Percentiles rank a stretch among this genome's conserved stretches.
phyloP scores from a whole-genome alignment of 1,140 invertebrate genomes.

The Panulirus ornatus region DNA sequence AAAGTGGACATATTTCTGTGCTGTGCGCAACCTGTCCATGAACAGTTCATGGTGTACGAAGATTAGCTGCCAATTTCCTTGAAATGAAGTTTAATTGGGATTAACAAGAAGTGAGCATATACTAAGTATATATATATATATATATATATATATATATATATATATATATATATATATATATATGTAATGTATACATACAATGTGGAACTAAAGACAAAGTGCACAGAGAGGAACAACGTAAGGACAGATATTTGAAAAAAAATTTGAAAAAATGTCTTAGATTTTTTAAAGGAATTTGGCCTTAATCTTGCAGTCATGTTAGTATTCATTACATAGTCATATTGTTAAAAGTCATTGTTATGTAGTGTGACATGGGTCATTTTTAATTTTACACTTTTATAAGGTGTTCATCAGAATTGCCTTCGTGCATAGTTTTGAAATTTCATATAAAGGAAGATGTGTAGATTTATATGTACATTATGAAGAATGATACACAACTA shows the following conservation, averaged over 20 bases:
- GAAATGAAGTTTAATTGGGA: background rate
- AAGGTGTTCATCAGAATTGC: background rate
- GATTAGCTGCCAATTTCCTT: constrained; percentile 45
- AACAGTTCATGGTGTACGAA: constrained; percentile 28
- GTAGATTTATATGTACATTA: background rate
- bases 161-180: background rate
- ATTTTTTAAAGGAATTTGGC: constrained; percentile 4
- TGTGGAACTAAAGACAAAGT: background rate
- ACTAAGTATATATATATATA: background rate
- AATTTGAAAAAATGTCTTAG: background rate
- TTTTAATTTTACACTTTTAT: constrained; percentile 19
- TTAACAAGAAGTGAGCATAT: background rate
- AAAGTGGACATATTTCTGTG: constrained; percentile 42
- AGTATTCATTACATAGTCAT: constrained; percentile 21
- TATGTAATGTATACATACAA: background rate
- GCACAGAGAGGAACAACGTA: background rate
- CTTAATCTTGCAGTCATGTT: constrained; percentile 9
- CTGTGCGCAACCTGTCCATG: constrained; percentile 12
- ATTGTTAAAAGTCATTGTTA: constrained; percentile 15
- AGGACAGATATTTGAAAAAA: too few relatives aligned
- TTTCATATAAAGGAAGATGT: background rate
- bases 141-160: background rate
- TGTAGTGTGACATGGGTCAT: constrained; percentile 1
- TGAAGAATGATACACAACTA: too few relatives aligned
- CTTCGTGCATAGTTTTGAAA: background rate